Percentiles rank a stretch among this genome's conserved stretches.
Evolutionary conservation across 2,888 invertebrate genomes (phyloP).

Genomic region (Zaprionus bogoriensis): DNA sequence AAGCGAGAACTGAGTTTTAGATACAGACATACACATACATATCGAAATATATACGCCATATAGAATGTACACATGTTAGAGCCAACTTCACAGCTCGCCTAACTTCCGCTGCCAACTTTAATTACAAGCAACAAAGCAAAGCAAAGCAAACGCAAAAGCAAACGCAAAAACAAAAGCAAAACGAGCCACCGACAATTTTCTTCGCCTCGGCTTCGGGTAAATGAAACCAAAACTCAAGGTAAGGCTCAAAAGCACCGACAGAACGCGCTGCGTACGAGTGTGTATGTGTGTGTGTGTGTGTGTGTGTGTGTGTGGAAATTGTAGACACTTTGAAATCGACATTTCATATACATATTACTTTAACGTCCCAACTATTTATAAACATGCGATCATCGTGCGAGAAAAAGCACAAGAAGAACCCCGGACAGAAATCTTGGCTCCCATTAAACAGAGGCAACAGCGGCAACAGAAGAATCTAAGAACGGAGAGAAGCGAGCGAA

Average conservation of each 20-base stretch:
- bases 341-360: slow-evolving; percentile 64
- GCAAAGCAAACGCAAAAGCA: slow-evolving; percentile 44
- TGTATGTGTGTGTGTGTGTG: slow-evolving; percentile 1
- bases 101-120: slow-evolving; percentile 75
- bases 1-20: too few species aligned
- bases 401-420: slow-evolving; percentile 17
- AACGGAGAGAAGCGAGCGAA: slow-evolving; percentile 14
- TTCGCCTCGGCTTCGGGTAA: slow-evolving; percentile 54
- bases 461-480: slow-evolving; percentile 36
- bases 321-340: slow-evolving; percentile 69
- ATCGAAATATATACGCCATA: too few species aligned
- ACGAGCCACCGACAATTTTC: slow-evolving; percentile 61
- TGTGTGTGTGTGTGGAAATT: slow-evolving; percentile 46
- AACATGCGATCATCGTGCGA: slow-evolving; percentile 71
- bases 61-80: slow-evolving; percentile 15
- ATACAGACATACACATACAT: too few species aligned
- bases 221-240: slow-evolving; percentile 71
- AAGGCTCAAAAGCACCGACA: slow-evolving; percentile 60
- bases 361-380: slow-evolving; percentile 69
- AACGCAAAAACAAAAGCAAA: slow-evolving; percentile 33
- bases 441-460: slow-evolving; percentile 22
- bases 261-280: slow-evolving; percentile 6
- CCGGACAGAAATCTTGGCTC: slow-evolving; percentile 36
- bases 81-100: slow-evolving; percentile 71
- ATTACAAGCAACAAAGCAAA: slow-evolving; percentile 67